Base-by-base conservation (phyloP, 2,113 vertebrate genomes). In the Mungos mungo region DNA sequence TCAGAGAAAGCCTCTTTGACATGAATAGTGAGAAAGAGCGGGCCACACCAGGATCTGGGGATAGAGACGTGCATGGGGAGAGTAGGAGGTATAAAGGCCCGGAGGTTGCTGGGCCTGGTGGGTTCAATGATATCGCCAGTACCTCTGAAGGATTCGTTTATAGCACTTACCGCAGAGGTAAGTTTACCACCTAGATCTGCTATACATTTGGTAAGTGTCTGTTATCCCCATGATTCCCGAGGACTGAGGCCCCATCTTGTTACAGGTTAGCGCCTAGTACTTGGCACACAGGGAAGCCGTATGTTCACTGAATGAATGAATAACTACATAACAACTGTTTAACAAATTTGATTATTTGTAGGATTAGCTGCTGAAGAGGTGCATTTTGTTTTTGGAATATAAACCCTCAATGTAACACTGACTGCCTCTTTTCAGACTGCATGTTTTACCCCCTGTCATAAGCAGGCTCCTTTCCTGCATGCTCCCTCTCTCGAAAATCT, bases 381-480 rank as follows among this genome's bases (percentile, higher is more conserved):
- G n/a, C n/a, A 23, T 88, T 93, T 38, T 80, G 21, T 60, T 93
- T 95, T 96, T 57, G 76, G 68, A 88, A 63, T 88, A 52, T 80
- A 88, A 90, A 81, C n/a, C n/a, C 57, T 60, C 21, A 60, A 23
- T 83, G 23, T 60, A 79, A 33, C 74, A 52, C 66, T 76, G 31
- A 60, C 50, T 35, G 25, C 60, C 8, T 2, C 65, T 57, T 79
- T 68, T 84, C 14, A n/a, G 74, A 60, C 0, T 79, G 25, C 7
- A 60, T 16, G 31, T 45, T 68, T 80, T 84, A 31, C 3, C 19
- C 13, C 88, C 27, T 65, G 13, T 45, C 14, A 23, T 29, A 72
- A 66, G 45, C 23, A 88, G 33, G 1, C 25, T 80, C 27, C 41
- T 92, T 93, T 95, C 41, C 74, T 19, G 0, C 11, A 18, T 1